Evolutionary conservation across 2,888 invertebrate genomes (phyloP).

Genomic region (Ormyrus pomaceus): DNA sequence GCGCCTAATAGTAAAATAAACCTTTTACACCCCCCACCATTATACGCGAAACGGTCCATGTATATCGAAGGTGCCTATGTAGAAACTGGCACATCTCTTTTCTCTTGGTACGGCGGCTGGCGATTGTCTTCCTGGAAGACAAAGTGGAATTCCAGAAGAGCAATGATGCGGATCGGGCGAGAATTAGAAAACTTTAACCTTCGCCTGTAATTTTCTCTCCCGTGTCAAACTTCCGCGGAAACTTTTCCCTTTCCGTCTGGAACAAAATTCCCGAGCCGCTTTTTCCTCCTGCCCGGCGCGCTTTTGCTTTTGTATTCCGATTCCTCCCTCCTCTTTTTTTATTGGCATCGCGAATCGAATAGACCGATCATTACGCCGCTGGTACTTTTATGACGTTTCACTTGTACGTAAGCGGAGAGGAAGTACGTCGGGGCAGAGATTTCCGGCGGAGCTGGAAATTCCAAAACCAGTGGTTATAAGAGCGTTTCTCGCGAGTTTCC

Average conservation of each 20-base stretch:
- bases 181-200: constrained; percentile 5
- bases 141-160: constrained; percentile 3
- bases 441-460: no score
- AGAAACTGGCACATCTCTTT: no score
- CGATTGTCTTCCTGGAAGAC: constrained; percentile 12
- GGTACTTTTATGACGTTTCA: not conserved
- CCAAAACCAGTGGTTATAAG: no score
- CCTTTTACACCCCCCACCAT: no score
- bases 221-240: not conserved
- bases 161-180: constrained; percentile 7
- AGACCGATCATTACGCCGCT: not conserved
- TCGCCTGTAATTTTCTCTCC: not conserved
- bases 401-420: not conserved
- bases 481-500: no score
- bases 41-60: no score
- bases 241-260: not conserved
- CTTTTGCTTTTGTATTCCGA: not conserved
- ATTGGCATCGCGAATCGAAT: not conserved
- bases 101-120: no score
- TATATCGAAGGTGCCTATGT: no score
- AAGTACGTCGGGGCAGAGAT: no score
- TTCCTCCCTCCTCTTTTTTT: not conserved
- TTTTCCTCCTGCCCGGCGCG: not conserved
- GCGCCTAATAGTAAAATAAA: no score
- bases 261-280: not conserved